Evolutionary conservation across 1,140 invertebrate species (phyloP), one percentile per base, ranked within the genome.

Genomic region (Thaumetopoea pityocampa): DNA sequence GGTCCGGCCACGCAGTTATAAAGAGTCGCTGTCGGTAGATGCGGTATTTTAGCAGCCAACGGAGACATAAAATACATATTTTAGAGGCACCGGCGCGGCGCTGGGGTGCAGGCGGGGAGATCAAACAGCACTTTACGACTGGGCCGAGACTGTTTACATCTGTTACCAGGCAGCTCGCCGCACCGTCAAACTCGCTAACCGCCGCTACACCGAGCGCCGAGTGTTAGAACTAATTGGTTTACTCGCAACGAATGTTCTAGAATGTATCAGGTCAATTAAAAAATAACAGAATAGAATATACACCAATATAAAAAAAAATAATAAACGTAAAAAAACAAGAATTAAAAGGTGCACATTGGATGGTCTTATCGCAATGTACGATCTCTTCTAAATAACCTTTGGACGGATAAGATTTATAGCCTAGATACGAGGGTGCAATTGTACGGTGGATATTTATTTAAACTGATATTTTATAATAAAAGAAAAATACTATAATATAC

Each of bases 121-220:
- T 83, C 79, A 83, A 83, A 81, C 79, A 69, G 50, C 64, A 70
- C 47, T 83, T 81, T 79, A 81, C 62, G 72, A 69, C 76, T 64
- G 51, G 67, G 38, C 65, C 67, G 71, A 71, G 72, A 76, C 73
- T 83, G 79, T 83, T 81, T 83, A 83, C 79, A 81, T 83, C 74
- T 83, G 79, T 66, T 74, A 66, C 73, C 52, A 54, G 60, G 49
- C 67, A 63, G 64, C 64, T n/a, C 60, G 70, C 68, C 66, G 59
- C 64, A 65, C 62, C 62, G 59, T 65, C 64, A 58, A 79, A 79
- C 67, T 80, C 78, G 74, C 62, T 79, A 76, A 79, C 74, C 77
- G 61, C 74, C 73, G 72, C 55, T 54, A 50, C 52, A 62, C 59
- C 63, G 62, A 71, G 61, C 64, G 61, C 57, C 42, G 28, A 20